Conservation (phyloP, 2,113 vertebrate genomes). For the Ailuropoda melanoleuca region DNA sequence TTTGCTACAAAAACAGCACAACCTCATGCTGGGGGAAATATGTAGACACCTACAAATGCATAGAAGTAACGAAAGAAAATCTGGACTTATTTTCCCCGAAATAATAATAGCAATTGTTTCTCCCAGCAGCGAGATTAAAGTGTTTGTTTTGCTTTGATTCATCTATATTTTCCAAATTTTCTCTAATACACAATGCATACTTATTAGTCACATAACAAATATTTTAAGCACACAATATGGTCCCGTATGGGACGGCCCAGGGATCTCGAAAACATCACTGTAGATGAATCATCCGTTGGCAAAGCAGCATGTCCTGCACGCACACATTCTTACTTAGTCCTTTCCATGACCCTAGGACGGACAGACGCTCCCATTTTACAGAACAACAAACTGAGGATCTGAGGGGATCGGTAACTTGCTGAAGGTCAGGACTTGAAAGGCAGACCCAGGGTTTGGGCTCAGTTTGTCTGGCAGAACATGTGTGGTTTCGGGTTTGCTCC, state of each 20-base stretch:
- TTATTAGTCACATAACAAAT: background rate
- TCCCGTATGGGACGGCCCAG: background rate
- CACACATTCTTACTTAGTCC: background rate
- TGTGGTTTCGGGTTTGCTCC: background rate
- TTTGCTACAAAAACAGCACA: background rate
- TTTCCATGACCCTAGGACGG: rapidly evolving
- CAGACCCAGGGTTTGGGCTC: background rate
- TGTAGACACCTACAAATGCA: background rate
- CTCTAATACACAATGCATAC: background rate
- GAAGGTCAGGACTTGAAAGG: background rate
- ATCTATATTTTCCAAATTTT: background rate
- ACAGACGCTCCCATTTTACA: background rate
- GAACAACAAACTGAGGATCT: background rate
- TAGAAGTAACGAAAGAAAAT: background rate
- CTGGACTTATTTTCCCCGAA: background rate
- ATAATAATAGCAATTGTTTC: background rate
- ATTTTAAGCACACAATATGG: background rate
- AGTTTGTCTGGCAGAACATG: background rate
- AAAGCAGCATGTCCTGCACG: rapidly evolving
- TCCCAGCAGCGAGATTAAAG: background rate
- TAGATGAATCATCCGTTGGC: background rate
- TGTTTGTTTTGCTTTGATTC: background rate
- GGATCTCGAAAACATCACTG: background rate
- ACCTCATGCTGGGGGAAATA: background rate
- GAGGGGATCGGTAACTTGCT: background rate